Evolutionary conservation across 2,888 invertebrate species (phyloP).

Genomic region (Trachelus stipa): DNA sequence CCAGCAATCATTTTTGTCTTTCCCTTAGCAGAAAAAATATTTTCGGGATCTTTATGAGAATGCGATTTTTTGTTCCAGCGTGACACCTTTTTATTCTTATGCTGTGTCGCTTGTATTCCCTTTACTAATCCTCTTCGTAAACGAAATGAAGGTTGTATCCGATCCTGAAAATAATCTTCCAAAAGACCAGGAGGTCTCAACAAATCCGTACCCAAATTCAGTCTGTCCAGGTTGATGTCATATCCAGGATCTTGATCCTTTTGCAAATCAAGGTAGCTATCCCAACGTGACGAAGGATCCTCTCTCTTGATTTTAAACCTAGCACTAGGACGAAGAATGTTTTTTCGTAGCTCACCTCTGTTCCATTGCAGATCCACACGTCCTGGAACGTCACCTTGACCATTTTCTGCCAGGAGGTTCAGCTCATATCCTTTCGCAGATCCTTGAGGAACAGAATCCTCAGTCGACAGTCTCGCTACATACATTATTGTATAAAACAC

Average conservation of each 20-base stretch:
- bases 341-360: background rate
- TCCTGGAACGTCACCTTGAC: background rate
- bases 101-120: background rate
- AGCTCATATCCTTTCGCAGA: slow-evolving; percentile 10
- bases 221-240: slow-evolving; percentile 1
- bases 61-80: background rate
- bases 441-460: slow-evolving; percentile 15
- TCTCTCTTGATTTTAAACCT: slow-evolving; percentile 4
- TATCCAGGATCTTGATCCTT: background rate
- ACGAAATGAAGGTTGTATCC: background rate
- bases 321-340: background rate
- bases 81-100: background rate
- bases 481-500: slow-evolving; percentile 46
- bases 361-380: background rate
- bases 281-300: background rate
- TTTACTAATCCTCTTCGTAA: background rate
- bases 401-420: background rate
- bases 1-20: background rate
- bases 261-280: background rate
- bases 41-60: background rate
- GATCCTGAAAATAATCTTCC: background rate
- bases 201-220: background rate
- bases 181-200: slow-evolving; percentile 1
- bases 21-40: background rate
- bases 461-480: slow-evolving; percentile 38